Evolutionary conservation across 1,140 invertebrate genomes (phyloP), one percentile per base, ranked within the genome.

Genomic region (Conus ventricosus): DNA sequence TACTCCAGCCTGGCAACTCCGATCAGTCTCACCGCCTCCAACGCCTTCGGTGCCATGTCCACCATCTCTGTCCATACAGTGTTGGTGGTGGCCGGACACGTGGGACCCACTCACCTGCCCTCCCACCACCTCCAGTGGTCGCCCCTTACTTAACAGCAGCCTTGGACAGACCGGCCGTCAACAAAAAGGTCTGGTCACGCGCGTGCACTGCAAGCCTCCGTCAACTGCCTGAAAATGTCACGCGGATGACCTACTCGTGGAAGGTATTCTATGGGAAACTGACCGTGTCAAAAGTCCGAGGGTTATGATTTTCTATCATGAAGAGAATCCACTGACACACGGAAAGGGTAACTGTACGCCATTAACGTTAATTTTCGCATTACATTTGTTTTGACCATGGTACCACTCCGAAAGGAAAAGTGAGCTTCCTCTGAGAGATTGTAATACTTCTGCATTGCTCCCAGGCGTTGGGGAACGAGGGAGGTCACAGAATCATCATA

Each of bases 31-130:
- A 92, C 88, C 2, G 92, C 91, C 20, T 76, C 51, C 51, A 95
- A 95, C 76, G 91, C 85, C 13, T 95, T 94, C 87, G 90, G 91
- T 7, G 80, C 80, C 6, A 90, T 90, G 20, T 80, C 75, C 39
- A 89, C 92, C n/a, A 67, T 39, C 89, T 94, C 5, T 95, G 94
- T 89, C 93, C 93, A 8, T 3, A 39, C 39, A 39, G 39, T 39
- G 3, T 81, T 71, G 4, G 88, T 94, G 7, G 39, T 39, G 39
- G 39, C 39, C 39, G 39, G 39, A 39, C 39, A 39, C 39, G 39
- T 39, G 39, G 39, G 39, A 71, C 67, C 17, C 67, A 76, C 17
- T 27, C 5, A 54, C 53, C 20, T 91, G 90, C 76, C 54, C 84
- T n/a, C 63, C 85, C 5, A 88, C 89, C 20, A 78, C 71, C n/a